These are phyloP conservation scores for Petromus typicus DNA, from an alignment of 2,113 vertebrate species.

Conservation along the genomic window DNA sequence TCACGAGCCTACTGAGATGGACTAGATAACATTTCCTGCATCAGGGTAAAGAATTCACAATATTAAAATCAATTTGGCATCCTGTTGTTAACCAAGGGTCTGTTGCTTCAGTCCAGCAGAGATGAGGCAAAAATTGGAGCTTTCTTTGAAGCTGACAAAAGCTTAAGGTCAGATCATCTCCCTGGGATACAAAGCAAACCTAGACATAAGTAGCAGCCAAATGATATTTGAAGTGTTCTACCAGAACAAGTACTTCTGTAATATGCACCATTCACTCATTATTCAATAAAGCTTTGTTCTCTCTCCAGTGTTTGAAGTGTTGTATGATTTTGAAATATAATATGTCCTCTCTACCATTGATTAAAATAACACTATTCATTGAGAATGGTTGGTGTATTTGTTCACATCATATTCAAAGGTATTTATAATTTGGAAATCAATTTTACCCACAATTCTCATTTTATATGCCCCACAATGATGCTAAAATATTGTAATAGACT, in stretches of 20 bases:
- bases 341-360: not conserved
- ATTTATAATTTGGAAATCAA: not conserved
- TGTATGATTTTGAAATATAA: not conserved
- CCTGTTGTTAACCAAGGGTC: constrained; percentile 54
- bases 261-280: not conserved
- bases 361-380: constrained; percentile 33
- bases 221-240: constrained; percentile 44
- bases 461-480: not conserved
- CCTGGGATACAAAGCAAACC: constrained; percentile 65
- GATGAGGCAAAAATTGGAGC: constrained; percentile 4
- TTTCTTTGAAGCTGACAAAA: constrained; percentile 73
- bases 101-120: constrained; percentile 49
- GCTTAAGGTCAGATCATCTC: constrained; percentile 76
- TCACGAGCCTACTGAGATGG: constrained; percentile 45
- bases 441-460: not conserved
- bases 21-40: constrained; percentile 39
- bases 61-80: constrained; percentile 72
- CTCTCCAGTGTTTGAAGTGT: not conserved
- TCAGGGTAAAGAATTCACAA: constrained; percentile 51
- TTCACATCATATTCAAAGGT: not conserved
- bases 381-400: not conserved
- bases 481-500: not conserved
- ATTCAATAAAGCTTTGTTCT: constrained; percentile 42
- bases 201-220: constrained; percentile 6
- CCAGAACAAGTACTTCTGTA: not conserved